Evolutionary conservation across 2,797 vertebrate genomes (phyloP).

Genomic region (Synanceia verrucosa): DNA sequence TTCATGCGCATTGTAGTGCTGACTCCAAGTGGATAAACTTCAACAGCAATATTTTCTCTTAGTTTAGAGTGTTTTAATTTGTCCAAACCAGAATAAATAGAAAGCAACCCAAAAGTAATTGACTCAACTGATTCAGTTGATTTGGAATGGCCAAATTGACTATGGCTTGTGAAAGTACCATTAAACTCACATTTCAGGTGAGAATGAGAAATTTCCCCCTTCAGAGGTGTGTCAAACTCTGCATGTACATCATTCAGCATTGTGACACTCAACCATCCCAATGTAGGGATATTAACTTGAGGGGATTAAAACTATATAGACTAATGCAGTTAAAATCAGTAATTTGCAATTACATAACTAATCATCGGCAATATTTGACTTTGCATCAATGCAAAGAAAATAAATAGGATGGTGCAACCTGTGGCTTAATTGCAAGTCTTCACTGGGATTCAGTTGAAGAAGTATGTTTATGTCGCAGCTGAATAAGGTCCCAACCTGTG

Average conservation of each 20-base stretch:
- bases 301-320: not conserved
- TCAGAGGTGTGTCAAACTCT: not conserved
- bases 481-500: slow-evolving; percentile 79
- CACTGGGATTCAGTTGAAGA: not conserved
- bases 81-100: no score
- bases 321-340: not conserved
- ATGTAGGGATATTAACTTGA: not conserved
- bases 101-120: no score
- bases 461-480: not conserved
- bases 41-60: no score
- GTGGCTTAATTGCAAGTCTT: not conserved
- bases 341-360: not conserved
- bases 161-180: no score
- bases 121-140: no score
- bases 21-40: no score
- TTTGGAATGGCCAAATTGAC: no score
- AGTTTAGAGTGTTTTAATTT: no score
- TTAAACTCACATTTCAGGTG: no score
- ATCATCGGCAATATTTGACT: not conserved
- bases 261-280: not conserved
- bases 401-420: not conserved
- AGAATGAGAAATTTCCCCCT: no score
- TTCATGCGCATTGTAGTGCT: no score
- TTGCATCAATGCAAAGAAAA: not conserved
- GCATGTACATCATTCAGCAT: not conserved